Evolutionary conservation across 2,888 invertebrate genomes (phyloP).

Genomic region (Ennomos fuscantarius): DNA sequence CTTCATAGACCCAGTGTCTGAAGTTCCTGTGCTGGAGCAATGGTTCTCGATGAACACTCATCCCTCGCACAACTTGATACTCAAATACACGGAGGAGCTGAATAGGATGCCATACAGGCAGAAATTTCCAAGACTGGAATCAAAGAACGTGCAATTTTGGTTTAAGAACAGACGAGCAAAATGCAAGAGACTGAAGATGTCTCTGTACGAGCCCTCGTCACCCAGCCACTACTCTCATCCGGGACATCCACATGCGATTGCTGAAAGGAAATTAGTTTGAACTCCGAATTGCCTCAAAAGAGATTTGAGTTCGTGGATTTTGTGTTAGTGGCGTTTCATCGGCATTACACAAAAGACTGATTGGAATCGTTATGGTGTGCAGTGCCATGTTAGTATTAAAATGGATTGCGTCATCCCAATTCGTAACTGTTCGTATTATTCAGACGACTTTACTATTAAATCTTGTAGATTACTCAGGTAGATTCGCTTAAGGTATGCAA

Average conservation of each 20-base stretch:
- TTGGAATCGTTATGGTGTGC: slow-evolving; percentile 74
- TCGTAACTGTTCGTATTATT: slow-evolving; percentile 64
- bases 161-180: slow-evolving; percentile 99
- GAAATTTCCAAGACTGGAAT: slow-evolving; percentile 99
- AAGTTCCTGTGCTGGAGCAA: slow-evolving; percentile 96
- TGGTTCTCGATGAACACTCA: slow-evolving; percentile 99
- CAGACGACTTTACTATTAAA: slow-evolving; percentile 55
- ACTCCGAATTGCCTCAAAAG: slow-evolving; percentile 14
- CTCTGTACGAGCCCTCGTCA: slow-evolving; percentile 91
- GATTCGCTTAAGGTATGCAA: slow-evolving; percentile 51
- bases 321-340: slow-evolving; percentile 49
- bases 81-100: slow-evolving; percentile 98
- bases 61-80: slow-evolving; percentile 98
- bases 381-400: slow-evolving; percentile 83
- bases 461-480: slow-evolving; percentile 54
- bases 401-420: slow-evolving; percentile 49
- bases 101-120: slow-evolving; percentile 99
- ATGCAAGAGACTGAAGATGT: slow-evolving; percentile 98
- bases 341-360: slow-evolving; percentile 76
- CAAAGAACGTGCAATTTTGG: slow-evolving; percentile 99
- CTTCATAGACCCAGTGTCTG: slow-evolving; percentile 99
- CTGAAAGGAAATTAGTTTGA: slow-evolving; percentile 80
- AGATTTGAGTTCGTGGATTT: slow-evolving; percentile 25
- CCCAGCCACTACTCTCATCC: slow-evolving; percentile 86
- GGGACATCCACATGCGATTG: slow-evolving; percentile 80